Evolutionary conservation across 1,140 invertebrate species (phyloP).

Genomic region (Orchestia grillus): DNA sequence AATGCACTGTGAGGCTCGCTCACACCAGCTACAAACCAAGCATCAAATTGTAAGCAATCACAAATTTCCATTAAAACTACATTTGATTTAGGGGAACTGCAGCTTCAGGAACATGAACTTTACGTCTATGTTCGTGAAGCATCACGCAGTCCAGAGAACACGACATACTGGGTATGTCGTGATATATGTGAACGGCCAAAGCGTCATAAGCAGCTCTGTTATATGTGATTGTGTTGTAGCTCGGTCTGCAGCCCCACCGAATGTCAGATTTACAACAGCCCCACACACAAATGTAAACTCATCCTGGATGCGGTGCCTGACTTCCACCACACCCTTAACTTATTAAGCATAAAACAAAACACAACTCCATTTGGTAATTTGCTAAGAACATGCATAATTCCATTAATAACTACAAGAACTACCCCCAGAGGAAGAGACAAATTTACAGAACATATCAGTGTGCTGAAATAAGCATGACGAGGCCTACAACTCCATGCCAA

Average conservation of each 20-base stretch:
- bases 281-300: neutral
- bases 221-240: neutral
- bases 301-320: neutral
- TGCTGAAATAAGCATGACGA: neutral
- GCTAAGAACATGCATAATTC: too few species aligned
- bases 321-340: neutral
- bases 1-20: neutral
- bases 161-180: too few species aligned
- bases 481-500: neutral
- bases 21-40: neutral
- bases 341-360: neutral
- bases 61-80: neutral
- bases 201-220: neutral
- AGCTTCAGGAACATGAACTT: neutral
- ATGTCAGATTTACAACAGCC: neutral
- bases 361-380: neutral
- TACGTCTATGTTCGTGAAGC: too few species aligned
- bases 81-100: neutral
- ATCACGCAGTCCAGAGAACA: too few species aligned
- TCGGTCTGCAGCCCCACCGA: neutral
- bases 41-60: neutral
- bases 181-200: neutral
- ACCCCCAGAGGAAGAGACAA: neutral
- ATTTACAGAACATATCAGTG: neutral
- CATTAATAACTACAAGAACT: neutral